Percentiles rank a stretch among this genome's conserved stretches.
phyloP scores from a whole-genome alignment of 1,140 invertebrate genomes.

The Oreohelix idahoensis region DNA sequence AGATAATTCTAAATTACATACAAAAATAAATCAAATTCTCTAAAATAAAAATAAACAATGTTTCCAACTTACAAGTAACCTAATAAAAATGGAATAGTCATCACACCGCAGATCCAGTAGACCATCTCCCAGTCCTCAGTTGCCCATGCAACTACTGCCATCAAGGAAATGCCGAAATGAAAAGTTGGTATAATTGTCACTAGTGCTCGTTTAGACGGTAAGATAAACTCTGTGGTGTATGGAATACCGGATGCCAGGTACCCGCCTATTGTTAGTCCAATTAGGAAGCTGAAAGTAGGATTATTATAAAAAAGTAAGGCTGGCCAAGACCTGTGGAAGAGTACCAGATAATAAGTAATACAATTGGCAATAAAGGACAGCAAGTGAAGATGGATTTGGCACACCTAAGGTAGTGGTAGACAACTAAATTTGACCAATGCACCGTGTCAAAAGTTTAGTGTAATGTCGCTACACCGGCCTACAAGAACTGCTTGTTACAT shows the following conservation, averaged over 20 bases:
- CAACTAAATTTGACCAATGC: too few relatives aligned
- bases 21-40: background rate
- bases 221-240: conserved; percentile 1
- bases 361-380: too few relatives aligned
- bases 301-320: too few relatives aligned
- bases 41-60: background rate
- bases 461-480: too few relatives aligned
- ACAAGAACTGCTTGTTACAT: too few relatives aligned
- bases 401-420: too few relatives aligned
- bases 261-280: background rate
- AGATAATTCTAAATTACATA: too few relatives aligned
- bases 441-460: too few relatives aligned
- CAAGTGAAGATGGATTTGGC: too few relatives aligned
- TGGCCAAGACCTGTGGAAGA: too few relatives aligned
- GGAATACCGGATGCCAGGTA: background rate
- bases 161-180: background rate
- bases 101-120: background rate
- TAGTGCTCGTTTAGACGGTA: background rate
- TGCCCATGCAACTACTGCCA: background rate
- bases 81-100: background rate
- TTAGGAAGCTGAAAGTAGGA: background rate
- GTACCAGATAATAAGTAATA: too few relatives aligned
- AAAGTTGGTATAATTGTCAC: background rate
- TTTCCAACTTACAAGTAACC: background rate
- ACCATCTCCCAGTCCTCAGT: background rate